A percentile compares a stretch with the other conserved stretches of the same genome.
Evolutionary conservation across 2,113 vertebrate species (phyloP).

Genomic region (Leiothrix lutea): DNA sequence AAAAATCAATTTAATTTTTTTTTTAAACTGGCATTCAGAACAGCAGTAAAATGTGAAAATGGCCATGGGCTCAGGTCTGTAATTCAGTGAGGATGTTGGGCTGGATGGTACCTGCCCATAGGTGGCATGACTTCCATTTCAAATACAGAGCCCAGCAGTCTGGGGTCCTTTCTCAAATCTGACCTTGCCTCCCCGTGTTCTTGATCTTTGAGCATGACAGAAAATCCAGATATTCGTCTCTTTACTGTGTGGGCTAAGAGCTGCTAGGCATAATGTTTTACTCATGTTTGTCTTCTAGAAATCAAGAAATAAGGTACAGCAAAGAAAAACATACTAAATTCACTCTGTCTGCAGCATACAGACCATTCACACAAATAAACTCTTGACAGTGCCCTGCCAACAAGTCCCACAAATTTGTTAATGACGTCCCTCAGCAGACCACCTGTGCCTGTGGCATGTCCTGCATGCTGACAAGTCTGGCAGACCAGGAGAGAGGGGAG

Average conservation of each 20-base stretch:
- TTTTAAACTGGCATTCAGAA: not conserved
- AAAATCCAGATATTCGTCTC: not conserved
- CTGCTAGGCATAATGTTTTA: not conserved
- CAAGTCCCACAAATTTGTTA: not conserved
- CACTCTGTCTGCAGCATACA: not conserved
- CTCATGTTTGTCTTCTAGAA: not conserved
- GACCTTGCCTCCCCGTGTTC: not conserved
- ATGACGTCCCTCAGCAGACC: not conserved
- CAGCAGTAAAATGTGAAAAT: not conserved
- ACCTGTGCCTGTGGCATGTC: not conserved
- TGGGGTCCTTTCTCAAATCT: not conserved
- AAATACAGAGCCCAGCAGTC: not conserved
- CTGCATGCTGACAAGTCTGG: not conserved
- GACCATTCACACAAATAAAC: not conserved
- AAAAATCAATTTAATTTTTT: not conserved
- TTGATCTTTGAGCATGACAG: not conserved
- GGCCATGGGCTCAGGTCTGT: not conserved
- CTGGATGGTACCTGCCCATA: not conserved
- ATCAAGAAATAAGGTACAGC: not conserved
- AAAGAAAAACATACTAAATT: rapidly evolving
- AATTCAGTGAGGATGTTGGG: not conserved
- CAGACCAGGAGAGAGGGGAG: not conserved
- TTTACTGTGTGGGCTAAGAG: not conserved
- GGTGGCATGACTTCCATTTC: slow-evolving; percentile 24
- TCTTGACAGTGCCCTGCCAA: not conserved